A percentile compares a stretch with the other conserved stretches of the same genome.
phyloP scores from a whole-genome alignment of 1,140 invertebrate species.

The Zaprionus camerounensis region DNA sequence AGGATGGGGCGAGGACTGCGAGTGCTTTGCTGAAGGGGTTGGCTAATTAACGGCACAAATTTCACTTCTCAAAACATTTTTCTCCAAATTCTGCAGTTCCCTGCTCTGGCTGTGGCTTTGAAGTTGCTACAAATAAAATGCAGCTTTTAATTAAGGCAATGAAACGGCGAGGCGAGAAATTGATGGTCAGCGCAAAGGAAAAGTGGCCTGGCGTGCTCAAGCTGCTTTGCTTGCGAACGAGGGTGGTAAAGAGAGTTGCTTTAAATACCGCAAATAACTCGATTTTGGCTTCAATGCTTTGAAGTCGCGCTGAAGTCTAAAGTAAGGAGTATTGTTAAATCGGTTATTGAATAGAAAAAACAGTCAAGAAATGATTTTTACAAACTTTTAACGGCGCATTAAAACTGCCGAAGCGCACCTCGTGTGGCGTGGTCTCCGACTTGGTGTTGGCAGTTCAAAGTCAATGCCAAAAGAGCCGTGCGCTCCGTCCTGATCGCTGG shows the following conservation, averaged over 20 bases:
- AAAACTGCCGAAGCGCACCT: constrained; percentile 16
- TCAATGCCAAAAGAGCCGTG: constrained; percentile 60
- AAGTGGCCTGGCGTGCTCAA: constrained; percentile 72
- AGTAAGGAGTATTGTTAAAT: not conserved
- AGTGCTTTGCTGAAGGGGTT: constrained; percentile 17
- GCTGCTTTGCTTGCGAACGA: constrained; percentile 55
- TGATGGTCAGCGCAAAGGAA: constrained; percentile 58
- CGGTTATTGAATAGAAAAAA: not conserved
- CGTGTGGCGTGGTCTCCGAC: constrained; percentile 28
- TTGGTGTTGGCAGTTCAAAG: constrained; percentile 59
- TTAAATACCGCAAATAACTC: not conserved
- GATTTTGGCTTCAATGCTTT: not conserved
- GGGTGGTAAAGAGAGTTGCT: constrained; percentile 19
- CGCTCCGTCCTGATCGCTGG: constrained; percentile 39
- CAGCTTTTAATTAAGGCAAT: constrained; percentile 80
- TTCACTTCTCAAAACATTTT: constrained; percentile 63
- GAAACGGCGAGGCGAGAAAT: constrained; percentile 73
- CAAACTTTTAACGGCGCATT: not conserved
- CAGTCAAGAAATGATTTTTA: not conserved
- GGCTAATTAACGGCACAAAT: constrained; percentile 67
- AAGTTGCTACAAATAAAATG: constrained; percentile 73
- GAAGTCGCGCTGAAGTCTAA: not conserved
- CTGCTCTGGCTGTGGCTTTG: constrained; percentile 58
- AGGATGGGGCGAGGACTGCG: not conserved
- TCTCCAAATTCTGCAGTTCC: constrained; percentile 61